These are phyloP conservation scores for Enteromius afrohamiltoni DNA, from an alignment of 2,797 vertebrate species.

Conservation along the genomic window DNA sequence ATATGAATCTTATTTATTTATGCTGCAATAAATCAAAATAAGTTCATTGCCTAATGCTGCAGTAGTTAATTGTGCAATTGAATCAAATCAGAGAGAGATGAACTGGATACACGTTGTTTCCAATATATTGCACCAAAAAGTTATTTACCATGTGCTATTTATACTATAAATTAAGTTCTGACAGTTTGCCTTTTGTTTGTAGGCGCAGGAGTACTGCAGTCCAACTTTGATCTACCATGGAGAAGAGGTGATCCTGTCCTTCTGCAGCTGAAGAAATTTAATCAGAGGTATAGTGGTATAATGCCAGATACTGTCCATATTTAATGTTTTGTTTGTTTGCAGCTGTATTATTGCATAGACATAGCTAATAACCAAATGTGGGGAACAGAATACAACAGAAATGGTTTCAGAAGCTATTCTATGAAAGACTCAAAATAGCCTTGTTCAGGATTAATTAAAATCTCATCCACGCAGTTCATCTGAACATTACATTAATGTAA, in stretches of 20 bases:
- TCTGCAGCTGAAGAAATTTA: constrained; percentile 80
- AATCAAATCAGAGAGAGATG: background rate
- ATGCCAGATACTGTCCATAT: background rate
- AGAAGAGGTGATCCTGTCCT: constrained; percentile 84
- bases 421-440: constrained; percentile 8
- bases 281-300: constrained; percentile 50
- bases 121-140: background rate
- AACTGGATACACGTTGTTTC: background rate
- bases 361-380: background rate
- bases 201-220: constrained; percentile 74
- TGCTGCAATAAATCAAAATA: background rate
- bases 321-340: background rate
- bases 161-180: constrained; percentile 14
- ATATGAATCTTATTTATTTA: background rate
- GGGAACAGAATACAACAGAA: background rate
- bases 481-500: background rate
- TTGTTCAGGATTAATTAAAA: constrained; percentile 22
- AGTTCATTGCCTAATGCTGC: background rate
- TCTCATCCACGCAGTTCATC: background rate
- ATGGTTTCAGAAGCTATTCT: background rate
- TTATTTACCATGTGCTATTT: background rate
- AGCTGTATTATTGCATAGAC: background rate
- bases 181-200: constrained; percentile 62
- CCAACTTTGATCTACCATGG: constrained; percentile 73
- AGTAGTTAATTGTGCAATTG: background rate